Percentiles rank a stretch among this genome's conserved stretches.
phyloP scores from a whole-genome alignment of 2,888 invertebrate genomes.

The Lasioglossum marginatum region DNA sequence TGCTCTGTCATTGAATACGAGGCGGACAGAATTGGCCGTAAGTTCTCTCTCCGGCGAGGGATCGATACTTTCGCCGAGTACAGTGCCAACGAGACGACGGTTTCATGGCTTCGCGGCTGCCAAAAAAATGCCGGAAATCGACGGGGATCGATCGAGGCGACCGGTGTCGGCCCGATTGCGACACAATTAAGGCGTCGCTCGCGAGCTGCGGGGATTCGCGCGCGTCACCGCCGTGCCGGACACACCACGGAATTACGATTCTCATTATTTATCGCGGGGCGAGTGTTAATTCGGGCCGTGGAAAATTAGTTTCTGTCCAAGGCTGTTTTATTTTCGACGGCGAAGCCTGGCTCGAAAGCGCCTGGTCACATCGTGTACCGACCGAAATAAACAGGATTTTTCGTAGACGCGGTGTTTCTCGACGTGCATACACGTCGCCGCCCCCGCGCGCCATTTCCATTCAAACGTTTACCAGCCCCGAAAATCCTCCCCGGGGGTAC shows the following conservation, averaged over 20 bases:
- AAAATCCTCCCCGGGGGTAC: not conserved
- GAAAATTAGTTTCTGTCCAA: conserved; percentile 45
- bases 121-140: conserved; percentile 31
- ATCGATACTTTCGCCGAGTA: conserved; percentile 39
- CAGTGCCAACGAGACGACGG: conserved; percentile 32
- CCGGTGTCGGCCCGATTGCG: not conserved
- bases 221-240: not conserved
- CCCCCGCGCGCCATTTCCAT: not conserved
- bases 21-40: not conserved
- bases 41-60: not conserved
- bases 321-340: conserved; percentile 44
- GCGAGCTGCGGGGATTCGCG: not conserved
- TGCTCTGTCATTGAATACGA: not conserved
- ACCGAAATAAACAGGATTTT: conserved; percentile 27
- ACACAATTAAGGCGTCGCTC: conserved; percentile 21
- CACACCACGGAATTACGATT: conserved; percentile 18
- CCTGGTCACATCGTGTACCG: not conserved
- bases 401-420: not conserved
- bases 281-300: conserved; percentile 39
- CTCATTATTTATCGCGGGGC: conserved; percentile 28
- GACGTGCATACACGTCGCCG: not conserved
- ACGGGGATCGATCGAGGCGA: not conserved
- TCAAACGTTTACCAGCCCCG: not conserved
- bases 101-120: conserved; percentile 23
- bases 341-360: conserved; percentile 35